Percentiles rank a stretch among this genome's conserved stretches.
phyloP scores from a whole-genome alignment of 2,113 vertebrate genomes.

The Chloropsis hardwickii region DNA sequence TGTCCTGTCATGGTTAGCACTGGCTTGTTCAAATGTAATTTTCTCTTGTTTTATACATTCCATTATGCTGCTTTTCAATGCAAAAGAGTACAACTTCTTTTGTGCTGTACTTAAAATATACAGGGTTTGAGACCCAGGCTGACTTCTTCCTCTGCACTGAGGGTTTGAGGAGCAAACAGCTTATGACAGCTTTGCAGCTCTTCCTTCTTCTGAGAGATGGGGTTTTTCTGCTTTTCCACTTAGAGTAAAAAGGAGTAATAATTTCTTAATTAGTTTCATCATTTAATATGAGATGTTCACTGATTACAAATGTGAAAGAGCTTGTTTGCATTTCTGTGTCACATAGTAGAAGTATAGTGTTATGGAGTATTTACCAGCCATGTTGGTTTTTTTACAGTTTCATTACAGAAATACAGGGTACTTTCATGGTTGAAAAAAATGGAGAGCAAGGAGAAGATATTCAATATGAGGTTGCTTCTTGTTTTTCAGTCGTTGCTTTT shows the following conservation, averaged over 20 bases:
- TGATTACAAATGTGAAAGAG: background rate
- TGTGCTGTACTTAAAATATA: background rate
- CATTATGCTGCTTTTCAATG: background rate
- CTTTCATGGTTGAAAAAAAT: background rate
- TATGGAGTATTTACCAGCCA: background rate
- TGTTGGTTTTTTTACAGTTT: background rate
- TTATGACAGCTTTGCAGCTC: background rate
- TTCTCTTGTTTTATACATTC: background rate
- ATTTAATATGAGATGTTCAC: background rate
- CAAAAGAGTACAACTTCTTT: background rate
- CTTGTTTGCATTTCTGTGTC: background rate
- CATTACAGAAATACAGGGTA: background rate
- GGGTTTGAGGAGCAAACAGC: background rate
- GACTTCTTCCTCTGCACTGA: background rate
- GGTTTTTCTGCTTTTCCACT: background rate
- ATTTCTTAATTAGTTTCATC: background rate
- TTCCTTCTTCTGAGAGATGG: background rate
- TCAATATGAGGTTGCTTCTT: background rate
- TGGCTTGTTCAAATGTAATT: background rate
- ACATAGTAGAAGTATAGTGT: background rate
- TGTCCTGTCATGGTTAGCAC: rapidly evolving
- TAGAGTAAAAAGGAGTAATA: background rate
- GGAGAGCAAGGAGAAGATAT: background rate
- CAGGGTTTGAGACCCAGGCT: background rate
- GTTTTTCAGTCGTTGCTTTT: background rate